Percentiles rank a stretch among this genome's conserved stretches.
Evolutionary conservation across 2,888 invertebrate species (phyloP).

Genomic region (Yponomeuta sedellus): DNA sequence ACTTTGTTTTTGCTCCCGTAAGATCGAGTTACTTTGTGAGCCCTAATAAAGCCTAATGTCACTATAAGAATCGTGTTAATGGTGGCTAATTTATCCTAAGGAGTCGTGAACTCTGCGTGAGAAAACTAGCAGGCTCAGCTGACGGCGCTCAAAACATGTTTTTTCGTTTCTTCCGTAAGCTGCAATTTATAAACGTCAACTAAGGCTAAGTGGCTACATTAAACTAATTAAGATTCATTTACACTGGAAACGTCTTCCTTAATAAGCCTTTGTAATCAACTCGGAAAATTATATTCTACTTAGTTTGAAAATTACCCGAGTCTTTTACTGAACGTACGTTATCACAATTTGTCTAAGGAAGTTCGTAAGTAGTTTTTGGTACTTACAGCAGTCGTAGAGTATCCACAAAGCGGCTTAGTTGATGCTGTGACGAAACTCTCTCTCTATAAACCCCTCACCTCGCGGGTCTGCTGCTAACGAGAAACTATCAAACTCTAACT

Average conservation of each 20-base stretch:
- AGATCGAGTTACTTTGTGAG: constrained; percentile 49
- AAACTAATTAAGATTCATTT: constrained; percentile 4
- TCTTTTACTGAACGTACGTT: neutral
- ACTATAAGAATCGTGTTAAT: constrained; percentile 62
- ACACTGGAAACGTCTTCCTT: neutral
- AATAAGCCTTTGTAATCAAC: constrained; percentile 1
- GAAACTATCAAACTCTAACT: constrained; percentile 64
- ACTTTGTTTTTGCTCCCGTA: constrained; percentile 38
- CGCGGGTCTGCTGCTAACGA: constrained; percentile 46
- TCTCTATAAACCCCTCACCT: constrained; percentile 17
- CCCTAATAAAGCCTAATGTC: constrained; percentile 58
- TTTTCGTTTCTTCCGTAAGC: neutral
- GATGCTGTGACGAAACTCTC: constrained; percentile 22
- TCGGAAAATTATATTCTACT: neutral
- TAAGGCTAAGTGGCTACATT: constrained; percentile 4
- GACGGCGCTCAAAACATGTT: constrained; percentile 8
- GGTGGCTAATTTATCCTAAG: constrained; percentile 45
- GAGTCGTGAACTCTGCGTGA: constrained; percentile 25
- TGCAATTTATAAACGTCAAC: constrained; percentile 2
- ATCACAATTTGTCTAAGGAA: neutral
- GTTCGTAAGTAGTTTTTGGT: constrained; percentile 7
- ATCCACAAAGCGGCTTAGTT: constrained; percentile 40
- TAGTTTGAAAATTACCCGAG: neutral
- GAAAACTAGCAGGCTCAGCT: constrained; percentile 36
- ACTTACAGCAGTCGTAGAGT: neutral